Percentiles rank a stretch among this genome's conserved stretches.
These are phyloP conservation scores for Yasuhikotakia modesta DNA, from an alignment of 2,797 vertebrate species.

Conservation along the genomic window DNA sequence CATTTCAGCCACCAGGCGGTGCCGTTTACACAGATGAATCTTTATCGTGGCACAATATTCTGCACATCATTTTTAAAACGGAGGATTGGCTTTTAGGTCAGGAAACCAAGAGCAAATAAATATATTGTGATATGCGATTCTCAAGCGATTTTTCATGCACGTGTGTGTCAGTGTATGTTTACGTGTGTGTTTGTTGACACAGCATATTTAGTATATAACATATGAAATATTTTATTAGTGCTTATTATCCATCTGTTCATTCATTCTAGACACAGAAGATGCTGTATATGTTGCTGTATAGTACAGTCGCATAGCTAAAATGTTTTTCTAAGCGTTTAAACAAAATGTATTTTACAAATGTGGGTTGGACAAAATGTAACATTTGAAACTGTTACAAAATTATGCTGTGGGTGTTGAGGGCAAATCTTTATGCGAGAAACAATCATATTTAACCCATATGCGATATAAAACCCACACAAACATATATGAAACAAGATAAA, in stretches of 20 bases:
- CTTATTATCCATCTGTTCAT: constrained; percentile 39
- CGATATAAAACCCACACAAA: neutral
- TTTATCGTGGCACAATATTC: neutral
- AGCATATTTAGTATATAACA: constrained; percentile 21
- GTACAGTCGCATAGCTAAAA: no score
- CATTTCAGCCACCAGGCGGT: constrained; percentile 11
- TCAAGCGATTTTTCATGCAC: neutral
- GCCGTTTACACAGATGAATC: neutral
- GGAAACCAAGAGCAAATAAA: constrained; percentile 12
- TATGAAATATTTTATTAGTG: constrained; percentile 35
- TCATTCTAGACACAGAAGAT: constrained; percentile 3
- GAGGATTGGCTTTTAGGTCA: neutral
- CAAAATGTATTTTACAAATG: no score
- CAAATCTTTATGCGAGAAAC: no score
- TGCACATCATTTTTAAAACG: neutral
- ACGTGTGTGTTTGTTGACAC: neutral
- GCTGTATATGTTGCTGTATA: no score
- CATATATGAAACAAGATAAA: neutral
- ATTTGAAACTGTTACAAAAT: no score
- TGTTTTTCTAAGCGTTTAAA: no score
- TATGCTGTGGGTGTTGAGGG: no score
- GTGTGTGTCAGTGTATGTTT: constrained; percentile 4
- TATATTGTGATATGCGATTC: neutral
- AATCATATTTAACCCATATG: no score
- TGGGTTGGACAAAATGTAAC: no score